Evolutionary conservation across 1,140 invertebrate species (phyloP).

Genomic region (Theocolax elegans): DNA sequence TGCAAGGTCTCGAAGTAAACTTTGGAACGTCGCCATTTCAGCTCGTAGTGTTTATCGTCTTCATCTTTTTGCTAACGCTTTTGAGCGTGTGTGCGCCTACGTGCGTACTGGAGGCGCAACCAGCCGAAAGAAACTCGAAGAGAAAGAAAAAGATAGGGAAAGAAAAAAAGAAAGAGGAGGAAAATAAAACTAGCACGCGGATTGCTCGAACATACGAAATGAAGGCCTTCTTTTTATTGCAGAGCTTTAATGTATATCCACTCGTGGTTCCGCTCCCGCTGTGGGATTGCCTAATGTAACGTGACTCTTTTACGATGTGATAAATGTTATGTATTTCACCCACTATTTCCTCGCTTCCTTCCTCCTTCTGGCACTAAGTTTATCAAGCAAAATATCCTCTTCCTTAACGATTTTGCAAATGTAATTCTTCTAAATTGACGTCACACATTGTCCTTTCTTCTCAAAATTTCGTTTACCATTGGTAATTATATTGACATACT

Average conservation of each 20-base stretch:
- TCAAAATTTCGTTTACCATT: no score
- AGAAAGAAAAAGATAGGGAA: no score
- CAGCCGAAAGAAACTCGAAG: no score
- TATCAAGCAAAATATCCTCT: no score
- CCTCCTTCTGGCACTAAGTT: no score
- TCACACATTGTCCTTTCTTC: no score
- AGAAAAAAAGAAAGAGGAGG: neutral
- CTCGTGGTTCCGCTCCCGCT: neutral
- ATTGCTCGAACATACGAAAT: conserved; percentile 12
- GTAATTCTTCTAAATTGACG: no score
- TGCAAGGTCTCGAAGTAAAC: conserved; percentile 31
- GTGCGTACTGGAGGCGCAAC: no score
- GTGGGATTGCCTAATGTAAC: conserved; percentile 3
- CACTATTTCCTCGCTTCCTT: no score
- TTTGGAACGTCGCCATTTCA: conserved; percentile 34
- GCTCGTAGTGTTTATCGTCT: neutral
- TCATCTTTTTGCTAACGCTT: conserved; percentile 4
- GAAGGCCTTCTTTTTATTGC: conserved; percentile 1
- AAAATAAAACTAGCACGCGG: conserved; percentile 7
- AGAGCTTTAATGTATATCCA: neutral
- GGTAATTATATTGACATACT: no score
- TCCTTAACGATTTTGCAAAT: no score
- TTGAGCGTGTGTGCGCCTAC: neutral
- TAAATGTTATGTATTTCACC: conserved; percentile 14
- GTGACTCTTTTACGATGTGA: conserved; percentile 16